These are phyloP conservation scores for Sitophilus oryzae DNA, from an alignment of 1,140 invertebrate species.

Conservation along the genomic window DNA sequence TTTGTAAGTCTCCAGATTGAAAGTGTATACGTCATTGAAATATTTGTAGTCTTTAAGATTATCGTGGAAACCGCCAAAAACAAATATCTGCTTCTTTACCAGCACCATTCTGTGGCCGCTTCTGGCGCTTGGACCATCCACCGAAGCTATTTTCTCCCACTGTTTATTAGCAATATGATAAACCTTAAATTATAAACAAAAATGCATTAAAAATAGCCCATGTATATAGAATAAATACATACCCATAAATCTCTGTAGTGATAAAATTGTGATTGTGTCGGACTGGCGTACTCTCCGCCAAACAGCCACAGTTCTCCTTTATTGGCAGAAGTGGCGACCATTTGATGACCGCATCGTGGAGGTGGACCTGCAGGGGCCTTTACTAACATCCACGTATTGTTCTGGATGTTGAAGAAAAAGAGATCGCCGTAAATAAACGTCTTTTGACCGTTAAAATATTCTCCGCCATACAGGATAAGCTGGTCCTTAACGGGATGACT, in stretches of 20 bases:
- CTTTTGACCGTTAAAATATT: conserved; percentile 87
- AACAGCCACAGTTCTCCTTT: conserved; percentile 79
- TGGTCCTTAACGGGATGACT: conserved; percentile 84
- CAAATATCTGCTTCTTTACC: conserved; percentile 69
- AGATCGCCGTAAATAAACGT: conserved; percentile 81
- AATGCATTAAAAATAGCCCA: background rate
- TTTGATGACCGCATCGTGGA: conserved; percentile 83
- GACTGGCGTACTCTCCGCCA: conserved; percentile 89
- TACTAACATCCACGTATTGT: conserved; percentile 73
- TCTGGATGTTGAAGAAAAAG: conserved; percentile 74
- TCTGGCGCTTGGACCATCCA: conserved; percentile 70
- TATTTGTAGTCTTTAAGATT: conserved; percentile 83
- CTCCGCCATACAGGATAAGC: conserved; percentile 85
- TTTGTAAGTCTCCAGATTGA: conserved; percentile 72
- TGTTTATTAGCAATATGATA: conserved; percentile 59
- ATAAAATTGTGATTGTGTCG: conserved; percentile 85
- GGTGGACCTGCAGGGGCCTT: conserved; percentile 76
- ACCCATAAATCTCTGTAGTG: conserved; percentile 93
- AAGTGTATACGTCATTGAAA: conserved; percentile 81
- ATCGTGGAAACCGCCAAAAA: conserved; percentile 92
- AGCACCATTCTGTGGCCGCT: conserved; percentile 86
- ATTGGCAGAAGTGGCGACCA: conserved; percentile 63
- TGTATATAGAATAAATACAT: conserved; percentile 38
- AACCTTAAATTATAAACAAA: conserved; percentile 11
- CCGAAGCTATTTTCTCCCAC: conserved; percentile 77